Percentiles rank a stretch among this genome's conserved stretches.
Conservation (phyloP, 92 coral and sea anemone species). For the Bergia puertoricense region DNA sequence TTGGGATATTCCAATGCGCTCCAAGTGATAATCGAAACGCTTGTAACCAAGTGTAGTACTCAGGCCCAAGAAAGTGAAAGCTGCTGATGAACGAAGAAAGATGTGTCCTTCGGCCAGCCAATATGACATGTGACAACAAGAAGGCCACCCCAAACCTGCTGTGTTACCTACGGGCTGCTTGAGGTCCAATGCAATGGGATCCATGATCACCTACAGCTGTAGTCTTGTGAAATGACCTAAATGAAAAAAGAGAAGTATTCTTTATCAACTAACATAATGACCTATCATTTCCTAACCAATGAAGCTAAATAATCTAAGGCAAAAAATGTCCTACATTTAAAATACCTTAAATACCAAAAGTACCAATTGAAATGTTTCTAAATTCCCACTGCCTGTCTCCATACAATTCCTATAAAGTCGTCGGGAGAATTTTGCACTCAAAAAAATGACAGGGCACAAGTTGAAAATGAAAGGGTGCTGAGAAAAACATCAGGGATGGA, state of each 20-base stretch:
- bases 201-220: not conserved
- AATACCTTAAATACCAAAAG: no score
- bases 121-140: slow-evolving; percentile 45
- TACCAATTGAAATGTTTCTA: no score
- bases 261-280: not conserved
- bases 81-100: slow-evolving; percentile 34
- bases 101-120: slow-evolving; percentile 38
- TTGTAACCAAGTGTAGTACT: slow-evolving; percentile 42
- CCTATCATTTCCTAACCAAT: no score
- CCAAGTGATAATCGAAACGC: slow-evolving; percentile 44
- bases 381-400: no score
- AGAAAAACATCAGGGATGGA: no score
- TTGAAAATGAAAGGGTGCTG: no score
- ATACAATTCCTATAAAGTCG: no score
- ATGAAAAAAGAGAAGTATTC: no score
- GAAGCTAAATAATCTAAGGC: no score
- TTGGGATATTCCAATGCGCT: slow-evolving; percentile 35
- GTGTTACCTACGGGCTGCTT: slow-evolving; percentile 43
- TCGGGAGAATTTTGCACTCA: no score
- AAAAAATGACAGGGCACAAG: no score
- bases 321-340: no score
- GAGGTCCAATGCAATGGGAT: slow-evolving; percentile 6
- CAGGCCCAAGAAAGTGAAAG: slow-evolving; percentile 44
- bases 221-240: not conserved
- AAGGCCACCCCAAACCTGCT: slow-evolving; percentile 41